Conservation (phyloP, 2,888 invertebrate genomes). For the Chaetogeoica ovagalla region DNA sequence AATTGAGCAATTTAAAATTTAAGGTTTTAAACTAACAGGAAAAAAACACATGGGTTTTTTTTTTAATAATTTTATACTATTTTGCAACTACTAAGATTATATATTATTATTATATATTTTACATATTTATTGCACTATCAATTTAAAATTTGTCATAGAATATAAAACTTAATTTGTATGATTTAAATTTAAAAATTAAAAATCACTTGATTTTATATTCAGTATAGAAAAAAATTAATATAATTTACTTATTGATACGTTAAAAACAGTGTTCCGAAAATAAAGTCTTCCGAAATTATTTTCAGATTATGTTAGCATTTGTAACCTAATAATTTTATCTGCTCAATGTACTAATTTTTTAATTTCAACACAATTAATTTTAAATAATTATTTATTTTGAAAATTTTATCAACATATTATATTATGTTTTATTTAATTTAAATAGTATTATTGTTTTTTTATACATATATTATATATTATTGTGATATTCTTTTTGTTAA, state of each 20-base stretch:
- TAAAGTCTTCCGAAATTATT: not conserved
- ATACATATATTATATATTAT: conserved; percentile 1
- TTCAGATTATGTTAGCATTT: not conserved
- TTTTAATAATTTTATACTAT: not conserved
- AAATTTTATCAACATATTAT: conserved; percentile 23
- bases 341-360: not conserved
- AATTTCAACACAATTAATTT: not conserved
- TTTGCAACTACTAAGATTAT: not conserved
- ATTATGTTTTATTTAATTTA: conserved; percentile 20
- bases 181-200: too few relatives aligned
- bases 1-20: conserved; percentile 14
- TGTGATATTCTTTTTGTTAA: conserved; percentile 37
- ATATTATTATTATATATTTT: not conserved
- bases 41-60: not conserved
- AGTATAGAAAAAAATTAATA: too few relatives aligned
- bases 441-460: not conserved
- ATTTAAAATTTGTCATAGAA: not conserved
- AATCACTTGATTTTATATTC: too few relatives aligned
- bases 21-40: not conserved
- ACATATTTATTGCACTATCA: not conserved
- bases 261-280: not conserved
- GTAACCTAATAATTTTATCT: not conserved
- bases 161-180: too few relatives aligned
- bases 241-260: too few relatives aligned
- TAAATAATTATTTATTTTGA: conserved; percentile 30